phyloP scores from a whole-genome alignment of 2,113 vertebrate genomes.

The Cromileptes altivelis region DNA sequence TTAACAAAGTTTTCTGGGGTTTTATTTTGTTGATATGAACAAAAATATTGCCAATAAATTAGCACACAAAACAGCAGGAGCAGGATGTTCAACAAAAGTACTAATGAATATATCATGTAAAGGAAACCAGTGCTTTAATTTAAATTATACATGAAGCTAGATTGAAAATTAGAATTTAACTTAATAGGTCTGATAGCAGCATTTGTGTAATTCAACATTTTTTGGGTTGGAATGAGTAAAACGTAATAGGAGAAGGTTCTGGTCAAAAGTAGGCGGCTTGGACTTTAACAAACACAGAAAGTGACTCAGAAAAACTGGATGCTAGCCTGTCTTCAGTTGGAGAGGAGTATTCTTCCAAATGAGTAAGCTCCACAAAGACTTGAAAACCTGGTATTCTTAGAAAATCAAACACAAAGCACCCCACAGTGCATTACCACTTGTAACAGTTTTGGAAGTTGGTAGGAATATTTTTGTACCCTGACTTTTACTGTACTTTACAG shows the following conservation, averaged over 20 bases:
- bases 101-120: background rate
- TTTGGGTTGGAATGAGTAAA: conserved; percentile 19
- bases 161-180: background rate
- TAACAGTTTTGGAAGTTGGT: background rate
- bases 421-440: background rate
- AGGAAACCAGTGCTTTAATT: background rate
- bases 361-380: conserved; percentile 16
- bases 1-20: conserved; percentile 24
- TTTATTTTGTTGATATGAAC: background rate
- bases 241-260: conserved; percentile 27
- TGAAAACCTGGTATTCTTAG: background rate
- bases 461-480: background rate
- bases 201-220: background rate
- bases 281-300: conserved; percentile 43
- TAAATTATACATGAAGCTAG: background rate
- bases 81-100: background rate
- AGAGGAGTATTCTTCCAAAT: conserved; percentile 21
- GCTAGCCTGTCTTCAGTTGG: conserved; percentile 34
- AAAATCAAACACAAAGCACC: background rate
- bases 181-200: background rate
- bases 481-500: background rate
- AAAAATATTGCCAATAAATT: background rate
- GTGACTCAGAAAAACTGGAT: conserved; percentile 56
- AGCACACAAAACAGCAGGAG: background rate
- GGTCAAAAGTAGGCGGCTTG: conserved; percentile 47